phyloP scores from a whole-genome alignment of 2,888 invertebrate species.

The Plagodis pulveraria region DNA sequence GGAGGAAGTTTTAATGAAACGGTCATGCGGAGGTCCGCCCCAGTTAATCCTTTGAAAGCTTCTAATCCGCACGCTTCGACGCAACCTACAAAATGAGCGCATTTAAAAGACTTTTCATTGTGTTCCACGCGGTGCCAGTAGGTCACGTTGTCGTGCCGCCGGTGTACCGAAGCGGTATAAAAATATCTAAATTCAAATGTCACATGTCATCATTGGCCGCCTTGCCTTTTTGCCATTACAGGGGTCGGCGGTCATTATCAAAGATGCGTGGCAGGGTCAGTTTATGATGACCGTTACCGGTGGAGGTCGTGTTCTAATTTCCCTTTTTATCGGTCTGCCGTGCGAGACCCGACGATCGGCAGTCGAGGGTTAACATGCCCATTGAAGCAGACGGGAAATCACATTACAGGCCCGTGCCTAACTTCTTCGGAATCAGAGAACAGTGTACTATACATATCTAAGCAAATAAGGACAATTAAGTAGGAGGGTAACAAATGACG shows the following conservation, averaged over 20 bases:
- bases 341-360: conserved; percentile 10
- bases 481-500: conserved; percentile 12
- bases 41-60: conserved; percentile 73
- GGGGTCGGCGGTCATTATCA: conserved; percentile 37
- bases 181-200: conserved; percentile 32
- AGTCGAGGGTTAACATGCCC: conserved; percentile 24
- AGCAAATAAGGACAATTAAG: conserved; percentile 18
- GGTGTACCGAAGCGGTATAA: conserved; percentile 5
- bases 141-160: conserved; percentile 22
- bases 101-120: conserved; percentile 46
- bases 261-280: conserved; percentile 31
- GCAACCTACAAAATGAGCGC: conserved; percentile 45
- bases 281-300: conserved; percentile 37
- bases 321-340: conserved; percentile 28
- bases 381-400: conserved; percentile 31
- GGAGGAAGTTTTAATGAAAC: conserved; percentile 68
- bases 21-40: conserved; percentile 60
- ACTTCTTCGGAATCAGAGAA: conserved; percentile 19
- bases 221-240: conserved; percentile 32
- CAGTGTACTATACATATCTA: conserved; percentile 10
- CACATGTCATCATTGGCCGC: conserved; percentile 31
- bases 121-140: conserved; percentile 16
- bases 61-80: conserved; percentile 62
- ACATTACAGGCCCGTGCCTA: conserved; percentile 24
- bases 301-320: conserved; percentile 38